Evolutionary conservation across 2,888 invertebrate genomes (phyloP), one percentile per base, ranked within the genome.

Genomic region (Digitonthophagus gazella): DNA sequence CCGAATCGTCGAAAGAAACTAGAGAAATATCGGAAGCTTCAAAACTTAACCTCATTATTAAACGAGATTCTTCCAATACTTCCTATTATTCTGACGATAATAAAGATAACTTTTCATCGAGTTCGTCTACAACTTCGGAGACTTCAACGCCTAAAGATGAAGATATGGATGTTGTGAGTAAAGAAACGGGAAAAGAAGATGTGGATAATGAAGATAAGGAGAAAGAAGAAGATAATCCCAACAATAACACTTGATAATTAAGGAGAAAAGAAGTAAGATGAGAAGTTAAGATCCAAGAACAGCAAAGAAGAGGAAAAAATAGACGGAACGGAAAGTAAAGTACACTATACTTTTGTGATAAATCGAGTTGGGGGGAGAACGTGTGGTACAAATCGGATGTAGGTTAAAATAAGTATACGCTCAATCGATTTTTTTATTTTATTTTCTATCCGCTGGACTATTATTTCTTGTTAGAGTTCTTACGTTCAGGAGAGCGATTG

Each of bases 71-170:
- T 0, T 86, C 86, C 55, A 85, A 86, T 72, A 85, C 86, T 0
- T 86, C 86, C 55, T 86, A 86, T 76, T 85, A 85, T 76, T 86
- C 86, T 71, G 87, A 87, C 75, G n/a, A n/a, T n/a, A n/a, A n/a
- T 44, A 84, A 86, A 74, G 87, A 87, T 72, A 86, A 86, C 73
- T 84, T 84, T 67, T 87, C 87, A 66, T 86, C 87, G 71, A 83
- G 87, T 75, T 87, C 87, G 2, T 83, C 84, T 2, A 82, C 82
- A 2, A 80, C 79, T 19, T 83, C 83, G 5, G 84, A 83, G 69
- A 77, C 78, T 11, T 78, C 79, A 3, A 80, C 80, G 19, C 78
- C 78, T 61, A 80, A 81, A 66, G 81, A 81, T 11, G 80, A 81
- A 18, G 77, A 77, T 2, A 68, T 71, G 6, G 69, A 72, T 65